Base-by-base conservation (phyloP, 1,140 invertebrate species). In the Euborellia annulipes region DNA sequence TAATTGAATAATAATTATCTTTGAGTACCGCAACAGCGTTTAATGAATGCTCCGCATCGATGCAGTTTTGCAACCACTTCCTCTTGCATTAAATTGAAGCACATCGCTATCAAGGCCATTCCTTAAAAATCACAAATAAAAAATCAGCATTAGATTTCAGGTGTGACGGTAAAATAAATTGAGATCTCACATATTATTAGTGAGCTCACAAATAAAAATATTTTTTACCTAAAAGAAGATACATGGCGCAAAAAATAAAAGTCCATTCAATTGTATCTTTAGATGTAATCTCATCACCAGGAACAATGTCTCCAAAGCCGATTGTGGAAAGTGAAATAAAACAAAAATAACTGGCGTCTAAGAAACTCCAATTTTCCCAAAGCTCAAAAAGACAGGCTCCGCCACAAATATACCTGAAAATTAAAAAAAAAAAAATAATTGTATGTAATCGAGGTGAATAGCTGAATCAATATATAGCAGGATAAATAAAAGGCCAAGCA, bases 291-390 rank as follows among this genome's bases (percentile, higher is more conserved):
- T 78, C 69, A 55, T 82, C 78, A 18, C 86, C 87, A 1, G 88
- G 89, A 6, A 91, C 87, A 54, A 91, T 78, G 64, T 94, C 89
- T 13, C 89, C 90, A 60, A 94, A 93, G 21, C 88, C 89, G 52
- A 93, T 92, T 49, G 85, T 93, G 57, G 84, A 88, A 11, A 93
- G 65, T 2, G 86, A 90, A 52, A 92, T 88, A 61, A 94, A 93
- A 60, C 88, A 92, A 62, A 93, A 93, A 60, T 92, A 93, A 14
- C 86, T 85, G 27, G 85, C 85, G 57, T 93, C 86, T 30, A 93
- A 66, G 56, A 85, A 79, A 50, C 79, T 75, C 89, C 89, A 93
- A 36, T 75, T 68, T 61, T 93, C 88, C 78, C 85, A 88, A 51
- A 78, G 64, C 1, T 81, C 75, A 60, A 98, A 97, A 11, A 97